Base-by-base conservation (phyloP, 2,113 vertebrate genomes). In the Glaucomys volans region DNA sequence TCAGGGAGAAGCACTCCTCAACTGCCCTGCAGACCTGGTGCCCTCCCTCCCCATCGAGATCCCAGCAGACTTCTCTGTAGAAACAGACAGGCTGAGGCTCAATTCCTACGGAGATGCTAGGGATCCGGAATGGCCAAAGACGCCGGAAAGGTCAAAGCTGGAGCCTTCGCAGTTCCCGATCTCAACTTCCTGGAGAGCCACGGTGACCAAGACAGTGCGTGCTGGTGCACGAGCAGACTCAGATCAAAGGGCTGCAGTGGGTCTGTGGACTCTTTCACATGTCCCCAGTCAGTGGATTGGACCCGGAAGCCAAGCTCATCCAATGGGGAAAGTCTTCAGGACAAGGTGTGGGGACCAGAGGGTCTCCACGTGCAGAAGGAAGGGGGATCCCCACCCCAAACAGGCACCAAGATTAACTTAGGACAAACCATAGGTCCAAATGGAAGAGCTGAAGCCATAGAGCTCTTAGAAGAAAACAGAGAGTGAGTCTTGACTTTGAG, bases 221-320 rank as follows among this genome's bases (percentile, higher is more conserved):
- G 4, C 52, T 0, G 11, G 42, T 7, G 3, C 0, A 8, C 17
- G 26, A 64, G 54, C 1, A 72, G 67, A 24, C 40, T 6, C 0
- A 54, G 52, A 37, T 32, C 81, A 40, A 1, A 2, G 14, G 57
- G 22, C n/a, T 4, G 32, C 1, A 24, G 35, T 6, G 16, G 30
- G 17, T 40, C 20, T 35, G n/a, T 26, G 54, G 47, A 75, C 28
- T 13, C n/a, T 44, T n/a, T 32, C 69, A 54, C 0, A 4, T n/a
- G 69, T 71, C 42, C 11, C 16, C 0, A 4, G n/a, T 22, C 37
- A 10, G 26, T 59, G 59, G 22, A 59, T 8, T 50, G 32, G 62
- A 59, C 28, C 75, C 40, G 28, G 37, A 10, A 8, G 14, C 42
- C 67, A 13, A 74, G 35, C 77, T 28, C 42, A 44, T 7, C 2